phyloP scores from a whole-genome alignment of 2,888 invertebrate species.

The Cantharis flavilabris region DNA sequence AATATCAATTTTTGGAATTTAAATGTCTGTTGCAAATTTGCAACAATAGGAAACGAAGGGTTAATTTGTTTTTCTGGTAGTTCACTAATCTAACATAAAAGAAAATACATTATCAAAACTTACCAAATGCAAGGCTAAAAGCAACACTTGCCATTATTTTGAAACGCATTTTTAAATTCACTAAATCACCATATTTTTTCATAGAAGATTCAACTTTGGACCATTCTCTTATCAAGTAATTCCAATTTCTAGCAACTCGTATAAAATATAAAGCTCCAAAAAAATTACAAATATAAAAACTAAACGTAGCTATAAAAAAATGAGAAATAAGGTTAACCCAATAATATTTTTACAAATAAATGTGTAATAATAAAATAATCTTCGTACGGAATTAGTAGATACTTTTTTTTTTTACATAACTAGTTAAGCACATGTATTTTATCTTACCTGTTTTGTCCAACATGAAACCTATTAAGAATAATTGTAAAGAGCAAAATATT shows the following conservation, averaged over 20 bases:
- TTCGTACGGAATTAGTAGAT: too few relatives aligned
- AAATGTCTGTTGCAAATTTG: too few relatives aligned
- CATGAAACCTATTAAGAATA: conserved; percentile 41
- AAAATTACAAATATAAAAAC: conserved; percentile 45
- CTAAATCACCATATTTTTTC: conserved; percentile 30
- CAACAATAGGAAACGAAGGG: too few relatives aligned
- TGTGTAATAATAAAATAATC: background rate
- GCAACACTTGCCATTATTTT: conserved; percentile 20
- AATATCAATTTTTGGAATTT: too few relatives aligned
- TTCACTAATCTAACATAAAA: too few relatives aligned
- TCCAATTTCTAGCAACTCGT: conserved; percentile 57
- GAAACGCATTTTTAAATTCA: conserved; percentile 20
- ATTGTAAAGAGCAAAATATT: conserved; percentile 42
- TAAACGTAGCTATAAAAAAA: conserved; percentile 41
- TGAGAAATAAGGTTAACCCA: too few relatives aligned
- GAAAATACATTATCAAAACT: background rate
- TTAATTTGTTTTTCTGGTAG: too few relatives aligned
- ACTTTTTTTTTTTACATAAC: background rate
- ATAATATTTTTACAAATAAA: background rate
- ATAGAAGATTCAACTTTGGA: conserved; percentile 31
- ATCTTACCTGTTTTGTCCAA: conserved; percentile 45
- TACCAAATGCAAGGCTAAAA: conserved; percentile 14
- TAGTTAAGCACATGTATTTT: background rate
- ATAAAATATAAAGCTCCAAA: conserved; percentile 56
- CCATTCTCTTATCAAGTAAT: conserved; percentile 45